Evolutionary conservation across 1,140 invertebrate species (phyloP).

Genomic region (Atta colombica): DNA sequence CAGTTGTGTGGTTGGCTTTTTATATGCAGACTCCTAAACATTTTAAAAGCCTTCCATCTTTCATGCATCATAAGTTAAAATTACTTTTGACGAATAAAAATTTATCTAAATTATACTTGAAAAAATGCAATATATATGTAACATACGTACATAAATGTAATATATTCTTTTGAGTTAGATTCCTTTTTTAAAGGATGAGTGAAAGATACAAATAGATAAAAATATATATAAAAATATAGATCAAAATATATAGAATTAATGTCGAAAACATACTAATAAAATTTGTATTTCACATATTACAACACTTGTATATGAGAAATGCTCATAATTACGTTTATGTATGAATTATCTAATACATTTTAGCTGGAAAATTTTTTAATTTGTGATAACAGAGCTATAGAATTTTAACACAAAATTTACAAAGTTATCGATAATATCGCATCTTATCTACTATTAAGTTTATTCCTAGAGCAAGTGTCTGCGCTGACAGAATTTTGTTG

Average conservation of each 20-base stretch:
- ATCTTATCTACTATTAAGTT: conserved; percentile 1
- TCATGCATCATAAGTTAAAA: conserved; percentile 13
- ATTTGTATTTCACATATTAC: background rate
- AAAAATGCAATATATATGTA: background rate
- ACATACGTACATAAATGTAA: background rate
- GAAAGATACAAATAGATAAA: background rate
- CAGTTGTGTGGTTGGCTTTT: background rate
- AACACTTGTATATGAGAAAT: background rate
- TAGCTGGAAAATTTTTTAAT: background rate
- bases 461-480: background rate
- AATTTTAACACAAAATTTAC: conserved; percentile 57
- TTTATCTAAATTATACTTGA: background rate
- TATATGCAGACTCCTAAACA: background rate
- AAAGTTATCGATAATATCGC: conserved; percentile 57
- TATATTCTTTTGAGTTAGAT: background rate
- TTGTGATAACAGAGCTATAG: background rate
- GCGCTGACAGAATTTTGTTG: conserved; percentile 20
- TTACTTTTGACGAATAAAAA: background rate
- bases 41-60: conserved; percentile 5
- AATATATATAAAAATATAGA: background rate
- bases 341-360: background rate
- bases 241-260: background rate
- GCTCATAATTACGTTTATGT: background rate
- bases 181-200: background rate
- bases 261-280: background rate